Percentiles rank a stretch among this genome's conserved stretches.
phyloP scores from a whole-genome alignment of 2,797 vertebrate genomes.

The Rhynchonycteris naso region DNA sequence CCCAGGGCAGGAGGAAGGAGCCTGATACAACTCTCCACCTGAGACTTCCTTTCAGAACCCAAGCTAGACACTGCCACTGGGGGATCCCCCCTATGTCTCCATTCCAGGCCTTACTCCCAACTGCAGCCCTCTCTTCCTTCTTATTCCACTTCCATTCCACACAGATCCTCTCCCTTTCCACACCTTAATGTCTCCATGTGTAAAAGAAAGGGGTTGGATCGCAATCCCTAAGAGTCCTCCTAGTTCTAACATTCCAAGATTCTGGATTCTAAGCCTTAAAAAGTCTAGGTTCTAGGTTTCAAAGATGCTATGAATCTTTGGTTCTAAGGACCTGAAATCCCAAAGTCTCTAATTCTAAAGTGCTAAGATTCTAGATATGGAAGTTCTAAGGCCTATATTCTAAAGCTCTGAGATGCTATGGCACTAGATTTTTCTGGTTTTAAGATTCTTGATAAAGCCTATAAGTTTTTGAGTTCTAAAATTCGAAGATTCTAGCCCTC shows the following conservation, averaged over 20 bases:
- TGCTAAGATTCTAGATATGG: constrained; percentile 5
- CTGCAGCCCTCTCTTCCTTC: neutral
- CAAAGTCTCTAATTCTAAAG: constrained; percentile 51
- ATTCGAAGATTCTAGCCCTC: constrained; percentile 43
- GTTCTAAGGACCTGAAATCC: constrained; percentile 49
- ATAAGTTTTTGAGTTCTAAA: constrained; percentile 8
- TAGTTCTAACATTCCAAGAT: constrained; percentile 18
- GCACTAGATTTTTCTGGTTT: constrained; percentile 39
- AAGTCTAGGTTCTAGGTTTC: constrained; percentile 45
- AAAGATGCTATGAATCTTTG: constrained; percentile 43
- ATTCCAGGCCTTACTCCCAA: neutral
- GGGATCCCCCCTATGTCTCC: neutral
- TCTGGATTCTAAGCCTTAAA: constrained; percentile 51
- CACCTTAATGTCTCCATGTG: neutral
- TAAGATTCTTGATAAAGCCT: constrained; percentile 42
- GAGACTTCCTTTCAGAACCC: constrained; percentile 71
- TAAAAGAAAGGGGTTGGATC: neutral
- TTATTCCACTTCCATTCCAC: neutral
- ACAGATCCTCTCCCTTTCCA: neutral
- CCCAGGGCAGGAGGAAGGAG: constrained; percentile 81
- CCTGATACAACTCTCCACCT: constrained; percentile 65
- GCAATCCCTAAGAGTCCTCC: neutral
- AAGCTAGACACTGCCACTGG: constrained; percentile 81
- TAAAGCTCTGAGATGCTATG: constrained; percentile 26
- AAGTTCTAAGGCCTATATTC: neutral